phyloP scores from a whole-genome alignment of 2,113 vertebrate genomes.

The Coregonus clupeaformis region DNA sequence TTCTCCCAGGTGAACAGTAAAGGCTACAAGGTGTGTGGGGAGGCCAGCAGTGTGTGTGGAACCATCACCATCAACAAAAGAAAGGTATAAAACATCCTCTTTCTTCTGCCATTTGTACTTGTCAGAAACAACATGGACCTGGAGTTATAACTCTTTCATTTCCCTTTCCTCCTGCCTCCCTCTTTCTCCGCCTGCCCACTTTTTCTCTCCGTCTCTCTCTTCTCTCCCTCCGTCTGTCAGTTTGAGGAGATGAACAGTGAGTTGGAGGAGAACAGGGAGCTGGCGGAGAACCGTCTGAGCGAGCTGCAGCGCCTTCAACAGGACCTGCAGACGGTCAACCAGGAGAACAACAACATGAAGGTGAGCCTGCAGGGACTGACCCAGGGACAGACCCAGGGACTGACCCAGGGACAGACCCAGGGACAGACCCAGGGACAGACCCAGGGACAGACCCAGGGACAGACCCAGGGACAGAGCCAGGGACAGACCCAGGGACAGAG shows the following conservation, averaged over 20 bases:
- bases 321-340: constrained; percentile 85
- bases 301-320: constrained; percentile 92
- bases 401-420: too few species aligned
- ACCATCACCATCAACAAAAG: constrained; percentile 95
- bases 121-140: too few species aligned
- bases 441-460: too few species aligned
- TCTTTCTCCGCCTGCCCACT: neutral
- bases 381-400: too few species aligned
- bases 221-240: constrained; percentile 50
- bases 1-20: constrained; percentile 90
- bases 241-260: constrained; percentile 98
- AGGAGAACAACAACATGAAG: constrained; percentile 90
- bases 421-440: neutral
- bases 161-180: too few species aligned
- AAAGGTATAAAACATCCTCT: constrained; percentile 74
- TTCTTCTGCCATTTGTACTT: neutral
- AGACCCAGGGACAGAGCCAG: too few species aligned
- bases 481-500: too few species aligned
- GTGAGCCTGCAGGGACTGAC: constrained; percentile 47
- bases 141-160: neutral
- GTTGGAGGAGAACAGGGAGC: constrained; percentile 91
- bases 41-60: constrained; percentile 94
- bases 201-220: neutral
- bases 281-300: constrained; percentile 86
- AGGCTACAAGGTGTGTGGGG: constrained; percentile 95